Conservation (phyloP, 2,113 vertebrate genomes). For the Pleuronectes platessa region DNA sequence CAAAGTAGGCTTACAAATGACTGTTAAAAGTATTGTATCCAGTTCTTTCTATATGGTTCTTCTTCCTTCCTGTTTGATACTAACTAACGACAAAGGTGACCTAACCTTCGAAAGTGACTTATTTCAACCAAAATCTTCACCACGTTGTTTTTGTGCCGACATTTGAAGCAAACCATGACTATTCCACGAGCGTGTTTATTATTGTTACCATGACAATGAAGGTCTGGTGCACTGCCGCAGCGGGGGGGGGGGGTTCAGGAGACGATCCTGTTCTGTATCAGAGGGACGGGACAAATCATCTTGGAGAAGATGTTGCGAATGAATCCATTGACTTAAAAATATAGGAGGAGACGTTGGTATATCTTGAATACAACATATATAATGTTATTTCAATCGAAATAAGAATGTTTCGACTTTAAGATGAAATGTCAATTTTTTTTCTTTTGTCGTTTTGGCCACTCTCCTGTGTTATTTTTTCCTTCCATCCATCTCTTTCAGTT, state of each 20-base stretch:
- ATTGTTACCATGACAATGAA: background rate
- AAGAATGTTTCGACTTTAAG: background rate
- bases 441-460: slow-evolving; percentile 32
- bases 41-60: too few relatives aligned
- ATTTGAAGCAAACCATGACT: background rate
- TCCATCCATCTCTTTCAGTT: slow-evolving; percentile 50
- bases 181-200: background rate
- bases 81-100: background rate
- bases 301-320: background rate
- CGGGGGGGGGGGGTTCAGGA: background rate
- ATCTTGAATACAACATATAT: background rate
- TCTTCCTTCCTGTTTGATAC: too few relatives aligned
- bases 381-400: background rate
- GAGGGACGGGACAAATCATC: background rate
- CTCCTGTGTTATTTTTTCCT: background rate
- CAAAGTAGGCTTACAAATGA: too few relatives aligned
- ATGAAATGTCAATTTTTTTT: slow-evolving; percentile 14
- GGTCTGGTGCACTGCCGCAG: background rate
- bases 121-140: background rate
- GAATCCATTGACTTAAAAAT: background rate
- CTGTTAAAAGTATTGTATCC: too few relatives aligned
- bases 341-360: background rate
- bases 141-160: too few relatives aligned
- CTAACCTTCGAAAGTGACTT: background rate
- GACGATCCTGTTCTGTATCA: background rate